A percentile compares a stretch with the other conserved stretches of the same genome.
phyloP scores from a whole-genome alignment of 2,888 invertebrate genomes.

The Eilema sororculum region DNA sequence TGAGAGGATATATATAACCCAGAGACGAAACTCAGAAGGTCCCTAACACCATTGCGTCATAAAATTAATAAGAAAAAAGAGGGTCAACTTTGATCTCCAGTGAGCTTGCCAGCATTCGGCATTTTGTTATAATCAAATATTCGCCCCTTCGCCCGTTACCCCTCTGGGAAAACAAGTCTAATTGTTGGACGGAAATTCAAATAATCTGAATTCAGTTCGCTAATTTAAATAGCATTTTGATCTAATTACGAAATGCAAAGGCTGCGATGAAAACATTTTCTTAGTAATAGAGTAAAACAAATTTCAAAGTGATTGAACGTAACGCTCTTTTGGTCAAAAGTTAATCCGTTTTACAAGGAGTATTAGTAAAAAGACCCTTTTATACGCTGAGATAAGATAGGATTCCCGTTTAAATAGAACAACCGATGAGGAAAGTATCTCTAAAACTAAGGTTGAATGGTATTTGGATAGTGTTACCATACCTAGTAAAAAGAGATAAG shows the following conservation, averaged over 20 bases:
- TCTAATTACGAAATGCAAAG: slow-evolving; percentile 15
- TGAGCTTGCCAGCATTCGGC: slow-evolving; percentile 17
- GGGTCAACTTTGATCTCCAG: slow-evolving; percentile 19
- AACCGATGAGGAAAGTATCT: background rate
- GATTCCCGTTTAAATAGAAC: background rate
- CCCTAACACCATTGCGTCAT: slow-evolving; percentile 17
- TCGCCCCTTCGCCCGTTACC: slow-evolving; percentile 1
- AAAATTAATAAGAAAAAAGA: slow-evolving; percentile 30
- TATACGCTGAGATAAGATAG: background rate
- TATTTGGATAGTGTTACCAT: background rate
- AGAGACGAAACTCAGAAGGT: slow-evolving; percentile 11
- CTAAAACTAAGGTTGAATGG: background rate
- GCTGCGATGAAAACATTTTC: background rate
- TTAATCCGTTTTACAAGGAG: background rate
- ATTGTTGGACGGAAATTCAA: slow-evolving; percentile 22
- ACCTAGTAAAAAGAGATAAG: too few species aligned
- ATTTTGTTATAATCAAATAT: slow-evolving; percentile 27
- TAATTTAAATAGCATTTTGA: slow-evolving; percentile 10
- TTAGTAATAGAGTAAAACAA: background rate
- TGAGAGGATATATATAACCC: slow-evolving; percentile 10
- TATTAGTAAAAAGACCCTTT: background rate
- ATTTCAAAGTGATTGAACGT: background rate
- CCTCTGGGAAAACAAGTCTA: slow-evolving; percentile 19
- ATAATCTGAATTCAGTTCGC: slow-evolving; percentile 9
- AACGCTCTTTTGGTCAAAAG: background rate